phyloP scores from a whole-genome alignment of 2,797 vertebrate genomes.

The Chaunax sp. region DNA sequence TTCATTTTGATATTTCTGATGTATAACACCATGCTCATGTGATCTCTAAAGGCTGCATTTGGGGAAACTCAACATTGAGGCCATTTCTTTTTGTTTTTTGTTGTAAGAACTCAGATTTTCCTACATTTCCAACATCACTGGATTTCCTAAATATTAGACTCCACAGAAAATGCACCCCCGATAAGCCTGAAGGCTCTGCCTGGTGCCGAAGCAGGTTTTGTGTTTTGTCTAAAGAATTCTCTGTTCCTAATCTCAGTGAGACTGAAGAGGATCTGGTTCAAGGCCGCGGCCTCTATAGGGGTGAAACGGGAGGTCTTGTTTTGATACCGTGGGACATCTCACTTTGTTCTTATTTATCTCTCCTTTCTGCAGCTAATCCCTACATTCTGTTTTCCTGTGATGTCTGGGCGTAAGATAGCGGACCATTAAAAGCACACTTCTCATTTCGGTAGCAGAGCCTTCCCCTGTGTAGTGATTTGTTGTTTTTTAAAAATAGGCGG shows the following conservation, averaged over 20 bases:
- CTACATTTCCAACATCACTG: neutral
- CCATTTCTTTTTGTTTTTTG: neutral
- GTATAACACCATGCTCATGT: no score
- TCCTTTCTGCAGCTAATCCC: slow-evolving; percentile 43
- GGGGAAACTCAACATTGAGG: neutral
- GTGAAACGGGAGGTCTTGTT: slow-evolving; percentile 76
- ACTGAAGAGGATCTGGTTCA: slow-evolving; percentile 57
- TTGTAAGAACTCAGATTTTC: no score
- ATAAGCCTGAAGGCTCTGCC: slow-evolving; percentile 10
- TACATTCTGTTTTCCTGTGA: slow-evolving; percentile 42
- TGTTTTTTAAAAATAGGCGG: no score
- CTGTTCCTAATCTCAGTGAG: slow-evolving; percentile 61
- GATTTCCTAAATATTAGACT: slow-evolving; percentile 11
- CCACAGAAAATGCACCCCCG: neutral
- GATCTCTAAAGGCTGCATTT: neutral
- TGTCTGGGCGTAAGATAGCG: slow-evolving; percentile 46
- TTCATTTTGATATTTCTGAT: no score
- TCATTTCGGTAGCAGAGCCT: no score
- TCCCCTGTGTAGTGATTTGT: no score
- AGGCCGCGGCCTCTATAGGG: slow-evolving; percentile 54
- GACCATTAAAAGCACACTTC: slow-evolving; percentile 11
- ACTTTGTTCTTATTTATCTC: slow-evolving; percentile 82
- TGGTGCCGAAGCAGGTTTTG: slow-evolving; percentile 38
- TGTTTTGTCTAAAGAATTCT: slow-evolving; percentile 70
- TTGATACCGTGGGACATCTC: slow-evolving; percentile 72